Percentiles rank a stretch among this genome's conserved stretches.
Conservation (phyloP, 2,888 invertebrate genomes). For the Amblyjoppa fuscipennis region DNA sequence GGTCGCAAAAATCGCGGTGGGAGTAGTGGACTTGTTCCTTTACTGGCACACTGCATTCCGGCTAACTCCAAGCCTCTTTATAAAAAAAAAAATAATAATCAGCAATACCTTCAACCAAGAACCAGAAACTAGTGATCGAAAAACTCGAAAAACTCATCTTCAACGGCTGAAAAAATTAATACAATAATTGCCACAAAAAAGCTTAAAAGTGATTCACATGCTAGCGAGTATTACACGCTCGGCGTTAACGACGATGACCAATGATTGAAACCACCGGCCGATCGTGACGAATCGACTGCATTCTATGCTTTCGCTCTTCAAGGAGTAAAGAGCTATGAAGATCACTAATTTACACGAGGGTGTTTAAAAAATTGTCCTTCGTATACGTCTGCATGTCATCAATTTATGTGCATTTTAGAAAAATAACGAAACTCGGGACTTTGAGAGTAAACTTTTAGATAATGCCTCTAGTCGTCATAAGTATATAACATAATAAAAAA, state of each 20-base stretch:
- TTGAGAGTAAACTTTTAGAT: neutral
- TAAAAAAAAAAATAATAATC: neutral
- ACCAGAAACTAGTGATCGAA: neutral
- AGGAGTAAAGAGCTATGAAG: neutral
- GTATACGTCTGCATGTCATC: neutral
- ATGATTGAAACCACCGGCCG: slow-evolving; percentile 8
- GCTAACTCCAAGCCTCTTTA: neutral
- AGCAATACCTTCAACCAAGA: neutral
- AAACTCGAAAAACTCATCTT: no score
- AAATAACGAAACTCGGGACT: neutral
- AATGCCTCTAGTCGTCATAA: neutral
- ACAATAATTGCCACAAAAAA: neutral
- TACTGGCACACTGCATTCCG: neutral
- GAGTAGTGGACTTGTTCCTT: slow-evolving; percentile 11
- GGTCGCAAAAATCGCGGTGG: slow-evolving; percentile 18
- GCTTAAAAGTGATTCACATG: slow-evolving; percentile 21
- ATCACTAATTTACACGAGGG: neutral
- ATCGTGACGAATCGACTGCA: neutral
- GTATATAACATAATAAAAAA: neutral
- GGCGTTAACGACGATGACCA: slow-evolving; percentile 3
- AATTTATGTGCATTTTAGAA: neutral
- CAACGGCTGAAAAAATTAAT: neutral
- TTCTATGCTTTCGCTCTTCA: neutral
- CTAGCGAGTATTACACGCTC: slow-evolving; percentile 24
- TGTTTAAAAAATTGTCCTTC: neutral